Evolutionary conservation across 2,888 invertebrate genomes (phyloP), one percentile per base, ranked within the genome.

Genomic region (Spodoptera littoralis): DNA sequence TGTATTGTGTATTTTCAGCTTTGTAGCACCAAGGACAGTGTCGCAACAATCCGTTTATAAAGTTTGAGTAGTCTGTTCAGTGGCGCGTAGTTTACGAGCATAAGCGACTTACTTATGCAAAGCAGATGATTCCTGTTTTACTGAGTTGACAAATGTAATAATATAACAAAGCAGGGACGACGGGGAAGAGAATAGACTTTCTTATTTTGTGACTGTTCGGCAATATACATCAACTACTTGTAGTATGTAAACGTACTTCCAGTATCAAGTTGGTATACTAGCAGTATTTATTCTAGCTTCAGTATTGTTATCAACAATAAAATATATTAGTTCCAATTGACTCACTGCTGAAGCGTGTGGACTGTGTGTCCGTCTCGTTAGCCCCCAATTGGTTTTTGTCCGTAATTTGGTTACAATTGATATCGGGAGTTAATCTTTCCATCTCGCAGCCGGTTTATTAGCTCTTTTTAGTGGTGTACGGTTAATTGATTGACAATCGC

Each of bases 71-170:
- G 63, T 55, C 48, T 61, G 46, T 53, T 73, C 61, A 60, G 49
- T 51, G 57, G 47, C 57, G 56, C 63, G 59, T 64, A 70, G 66
- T 69, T 71, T 55, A 63, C 60, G 65, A 74, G 65, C 59, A 60
- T 70, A 70, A 80, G 70, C 62, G 60, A 54, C 71, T 80, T 78
- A 74, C 66, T 80, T 77, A 77, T 77, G 78, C 65, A 65, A 77
- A 80, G 64, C 63, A 68, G 58, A 58, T 52, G 73, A 65, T 70
- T 70, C 63, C 55, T 61, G 71, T 62, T 78, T 59, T 64, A 77
- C 75, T 24, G 24, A 73, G 61, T 64, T 77, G 64, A 68, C 70
- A 57, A 77, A 74, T 64, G 64, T 55, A 62, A 73, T 58, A 54
- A 18, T 56, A 46, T 56, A 46, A 72, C 47, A 53, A 76, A 59